Evolutionary conservation across 2,113 vertebrate genomes (phyloP), one percentile per base, ranked within the genome.

Genomic region (Cyprinodon variegatus): DNA sequence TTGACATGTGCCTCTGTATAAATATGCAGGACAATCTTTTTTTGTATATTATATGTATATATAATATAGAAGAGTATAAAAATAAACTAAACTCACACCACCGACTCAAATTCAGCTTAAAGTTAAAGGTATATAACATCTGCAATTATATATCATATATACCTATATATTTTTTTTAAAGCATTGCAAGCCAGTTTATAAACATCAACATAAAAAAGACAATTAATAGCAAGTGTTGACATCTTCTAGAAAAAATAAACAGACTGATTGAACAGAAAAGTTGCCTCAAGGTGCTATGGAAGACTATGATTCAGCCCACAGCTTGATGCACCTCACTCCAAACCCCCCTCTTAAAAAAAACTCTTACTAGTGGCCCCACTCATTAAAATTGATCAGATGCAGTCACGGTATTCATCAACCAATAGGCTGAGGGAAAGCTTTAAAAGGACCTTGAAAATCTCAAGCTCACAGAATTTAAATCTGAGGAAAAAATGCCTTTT

Each of bases 1-100:
- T 87, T 77, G 83, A 87, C 76, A 73, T 91, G 86, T 86, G 84
- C 77, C 82, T 79, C 78, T 79, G 74, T 92, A 86, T 87, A 90
- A 78, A 84, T 89, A 79, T 82, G 74, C 84, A 82, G 87, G 83
- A 73, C 70, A 82, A 71, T 81, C 29, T 84, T 81, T 77, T 77
- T 73, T 84, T 86, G 29, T 82, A 78, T 90, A 65, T 84, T 29
- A 29, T 29, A 29, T 29, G 29, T 29, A 29, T 29, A 29, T 29
- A 29, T 29, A 29, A 85, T 87, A 91, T 89, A 90, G 77, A 93
- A 92, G 86, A 92, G 90, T 93, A 94, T 89, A 95, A 94, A 94
- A 94, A 93, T 93, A 93, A 92, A 93, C 89, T 89, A 89, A 91
- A 90, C 88, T 90, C 86, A 92, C 81, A 83, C 77, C 84, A 81